Evolutionary conservation across 2,113 vertebrate genomes (phyloP), one percentile per base, ranked within the genome.

Genomic region (Oplegnathus fasciatus): DNA sequence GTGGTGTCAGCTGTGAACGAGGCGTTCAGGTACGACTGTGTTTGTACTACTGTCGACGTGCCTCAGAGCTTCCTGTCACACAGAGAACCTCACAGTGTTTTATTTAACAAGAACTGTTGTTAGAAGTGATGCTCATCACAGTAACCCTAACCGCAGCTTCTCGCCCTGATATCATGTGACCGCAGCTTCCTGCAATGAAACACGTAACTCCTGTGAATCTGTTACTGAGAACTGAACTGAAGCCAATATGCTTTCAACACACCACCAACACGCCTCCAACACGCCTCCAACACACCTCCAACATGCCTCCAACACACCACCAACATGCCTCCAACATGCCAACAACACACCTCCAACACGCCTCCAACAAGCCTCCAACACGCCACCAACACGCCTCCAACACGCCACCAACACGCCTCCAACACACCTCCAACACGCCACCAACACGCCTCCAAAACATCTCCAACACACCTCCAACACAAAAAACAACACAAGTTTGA

Each of bases 21-120:
- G n/a, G 75, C 18, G 2, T 78, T 78, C 64, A 78, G 75, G 75
- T 44, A 78, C 65, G 1, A 20, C 52, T 48, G 64, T 40, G 61
- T 75, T 64, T 75, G 8, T 52, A 65, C 14, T 52, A 65, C 74
- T 65, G 58, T 75, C 2, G 8, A 42, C 11, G 0, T 30, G 40
- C 37, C 40, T 26, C 62, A 64, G 32, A 24, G 61, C 20, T 64
- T 64, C 32, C 32, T 24, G 54, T 74, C 34, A 4, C n/a, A 30
- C 18, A 46, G 28, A 48, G 20, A 61, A 58, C 37, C 37, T 73
- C 37, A 37, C 48, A 42, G 2, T 44, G 13, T 57, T 57, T 40
- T 72, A 42, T 42, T 73, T 73, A 73, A 73, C n/a, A 24, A 52
- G 48, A 52, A 64, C 18, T 64, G 32, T 20, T 34, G 10, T 14